Conservation (phyloP, 2,888 invertebrate genomes). For the Sesia apiformis region DNA sequence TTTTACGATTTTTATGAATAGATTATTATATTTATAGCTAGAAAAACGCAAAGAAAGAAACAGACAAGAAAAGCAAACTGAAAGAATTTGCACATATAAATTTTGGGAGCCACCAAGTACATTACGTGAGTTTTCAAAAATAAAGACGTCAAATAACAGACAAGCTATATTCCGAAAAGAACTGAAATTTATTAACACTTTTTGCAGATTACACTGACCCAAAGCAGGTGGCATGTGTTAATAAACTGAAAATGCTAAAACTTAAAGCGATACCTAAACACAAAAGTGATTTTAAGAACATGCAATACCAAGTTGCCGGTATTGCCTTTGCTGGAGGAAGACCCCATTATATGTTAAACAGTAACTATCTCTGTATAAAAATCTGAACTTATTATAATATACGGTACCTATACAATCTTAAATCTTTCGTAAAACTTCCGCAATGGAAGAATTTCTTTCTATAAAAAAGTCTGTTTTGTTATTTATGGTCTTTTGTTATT, state of each 20-base stretch:
- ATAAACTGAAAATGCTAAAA: conserved; percentile 46
- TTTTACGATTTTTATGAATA: background rate
- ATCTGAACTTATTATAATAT: too few relatives aligned
- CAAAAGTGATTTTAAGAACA: conserved; percentile 32
- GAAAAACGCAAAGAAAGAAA: conserved; percentile 47
- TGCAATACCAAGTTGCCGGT: conserved; percentile 37
- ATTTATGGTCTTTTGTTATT: too few relatives aligned
- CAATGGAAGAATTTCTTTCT: too few relatives aligned
- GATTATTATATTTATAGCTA: conserved; percentile 23
- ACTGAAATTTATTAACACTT: background rate
- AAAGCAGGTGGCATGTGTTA: conserved; percentile 35
- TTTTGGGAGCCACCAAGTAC: conserved; percentile 61
- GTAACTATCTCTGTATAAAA: conserved; percentile 20
- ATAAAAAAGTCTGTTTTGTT: too few relatives aligned
- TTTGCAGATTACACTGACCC: conserved; percentile 45
- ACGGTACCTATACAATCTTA: too few relatives aligned
- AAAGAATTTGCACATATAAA: conserved; percentile 47
- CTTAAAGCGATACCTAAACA: conserved; percentile 32
- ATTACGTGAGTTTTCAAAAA: conserved; percentile 34
- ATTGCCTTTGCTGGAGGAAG: conserved; percentile 33
- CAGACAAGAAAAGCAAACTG: conserved; percentile 29
- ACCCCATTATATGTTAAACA: conserved; percentile 37
- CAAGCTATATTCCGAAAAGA: background rate
- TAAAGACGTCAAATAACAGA: background rate
- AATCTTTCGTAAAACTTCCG: too few relatives aligned